These are phyloP conservation scores for Glandiceps talaboti DNA, from an alignment of 53 echinoderm and acorn worm species.

Conservation along the genomic window DNA sequence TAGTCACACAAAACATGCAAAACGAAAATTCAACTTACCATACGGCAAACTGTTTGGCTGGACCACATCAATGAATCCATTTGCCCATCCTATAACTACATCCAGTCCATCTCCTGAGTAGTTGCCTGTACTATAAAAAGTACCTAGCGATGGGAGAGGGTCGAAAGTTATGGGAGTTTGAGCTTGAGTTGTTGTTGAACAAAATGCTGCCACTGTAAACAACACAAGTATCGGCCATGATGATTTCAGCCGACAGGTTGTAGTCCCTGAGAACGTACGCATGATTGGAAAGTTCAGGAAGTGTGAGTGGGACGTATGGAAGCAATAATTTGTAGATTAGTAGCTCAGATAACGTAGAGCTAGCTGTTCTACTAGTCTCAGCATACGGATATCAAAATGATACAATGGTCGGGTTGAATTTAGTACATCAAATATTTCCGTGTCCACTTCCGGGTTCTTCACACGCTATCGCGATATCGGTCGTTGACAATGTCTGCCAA, in stretches of 20 bases:
- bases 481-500: too few species aligned
- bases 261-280: background rate
- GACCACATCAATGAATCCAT: conserved; percentile 30
- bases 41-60: conserved; percentile 22
- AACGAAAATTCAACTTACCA: conserved; percentile 10
- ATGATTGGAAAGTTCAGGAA: background rate
- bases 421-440: background rate
- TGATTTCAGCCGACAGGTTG: background rate
- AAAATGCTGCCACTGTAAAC: background rate
- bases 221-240: background rate
- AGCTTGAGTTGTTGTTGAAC: background rate
- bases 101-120: conserved; percentile 1
- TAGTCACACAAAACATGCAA: too few species aligned
- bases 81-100: conserved; percentile 12
- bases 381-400: background rate
- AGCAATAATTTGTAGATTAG: too few species aligned
- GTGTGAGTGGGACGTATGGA: too few species aligned
- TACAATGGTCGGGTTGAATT: background rate
- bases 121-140: background rate
- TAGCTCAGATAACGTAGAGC: too few species aligned
- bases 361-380: too few species aligned
- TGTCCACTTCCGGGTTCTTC: background rate
- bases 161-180: too few species aligned
- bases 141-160: background rate
- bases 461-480: background rate